Percentiles rank a stretch among this genome's conserved stretches.
These are phyloP conservation scores for Actenoides hombroni DNA, from an alignment of 2,113 vertebrate genomes.

Conservation along the genomic window DNA sequence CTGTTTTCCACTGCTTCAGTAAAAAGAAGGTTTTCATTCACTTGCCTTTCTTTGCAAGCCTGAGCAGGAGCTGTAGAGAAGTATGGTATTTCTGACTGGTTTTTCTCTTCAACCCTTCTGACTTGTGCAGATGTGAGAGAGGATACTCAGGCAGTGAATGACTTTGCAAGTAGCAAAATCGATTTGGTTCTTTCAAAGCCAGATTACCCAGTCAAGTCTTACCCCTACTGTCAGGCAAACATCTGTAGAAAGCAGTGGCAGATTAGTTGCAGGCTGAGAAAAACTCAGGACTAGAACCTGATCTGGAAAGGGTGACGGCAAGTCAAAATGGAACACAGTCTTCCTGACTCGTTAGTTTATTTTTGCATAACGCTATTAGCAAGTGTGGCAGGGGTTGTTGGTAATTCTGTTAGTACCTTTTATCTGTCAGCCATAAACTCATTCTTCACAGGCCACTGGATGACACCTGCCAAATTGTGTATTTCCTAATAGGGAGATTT, in stretches of 20 bases:
- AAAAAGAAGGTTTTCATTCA: not conserved
- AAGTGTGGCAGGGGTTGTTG: not conserved
- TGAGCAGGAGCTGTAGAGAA: not conserved
- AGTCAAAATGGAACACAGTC: not conserved
- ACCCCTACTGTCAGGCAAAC: not conserved
- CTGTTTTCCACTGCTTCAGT: not conserved
- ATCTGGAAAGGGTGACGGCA: not conserved
- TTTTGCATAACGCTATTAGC: not conserved
- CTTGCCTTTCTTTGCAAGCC: not conserved
- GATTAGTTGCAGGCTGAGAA: not conserved
- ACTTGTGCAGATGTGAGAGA: not conserved
- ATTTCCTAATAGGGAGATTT: slow-evolving; percentile 31
- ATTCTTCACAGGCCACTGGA: not conserved
- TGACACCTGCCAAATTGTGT: not conserved
- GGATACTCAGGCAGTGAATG: not conserved
- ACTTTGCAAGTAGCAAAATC: not conserved
- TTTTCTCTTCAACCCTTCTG: not conserved
- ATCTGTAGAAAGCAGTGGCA: not conserved
- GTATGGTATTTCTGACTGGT: not conserved
- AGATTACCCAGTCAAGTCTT: not conserved
- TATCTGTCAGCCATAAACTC: not conserved
- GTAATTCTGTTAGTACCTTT: not conserved
- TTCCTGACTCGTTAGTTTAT: not conserved
- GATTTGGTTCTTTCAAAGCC: not conserved
- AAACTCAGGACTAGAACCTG: not conserved